These are phyloP conservation scores for Scalopus aquaticus DNA, from an alignment of 2,113 vertebrate species.

Conservation along the genomic window DNA sequence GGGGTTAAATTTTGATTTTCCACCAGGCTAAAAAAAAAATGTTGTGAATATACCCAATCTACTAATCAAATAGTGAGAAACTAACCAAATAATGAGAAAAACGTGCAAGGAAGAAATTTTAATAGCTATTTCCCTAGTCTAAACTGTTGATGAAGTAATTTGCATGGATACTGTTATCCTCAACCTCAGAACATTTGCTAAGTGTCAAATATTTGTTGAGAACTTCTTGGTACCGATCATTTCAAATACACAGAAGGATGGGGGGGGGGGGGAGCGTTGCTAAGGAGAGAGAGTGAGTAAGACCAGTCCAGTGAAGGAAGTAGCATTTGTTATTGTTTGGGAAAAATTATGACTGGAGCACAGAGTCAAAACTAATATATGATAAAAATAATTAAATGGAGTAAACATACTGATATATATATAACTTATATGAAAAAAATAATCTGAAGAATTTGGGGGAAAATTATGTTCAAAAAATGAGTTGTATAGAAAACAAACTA, in stretches of 20 bases:
- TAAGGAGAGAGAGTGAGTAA: not conserved
- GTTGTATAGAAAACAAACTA: not conserved
- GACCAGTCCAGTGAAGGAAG: not conserved
- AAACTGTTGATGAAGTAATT: not conserved
- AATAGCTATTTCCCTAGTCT: not conserved
- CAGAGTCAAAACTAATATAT: not conserved
- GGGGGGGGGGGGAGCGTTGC: not conserved
- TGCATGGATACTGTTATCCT: not conserved
- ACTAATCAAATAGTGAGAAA: conserved; percentile 14
- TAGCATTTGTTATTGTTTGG: not conserved
- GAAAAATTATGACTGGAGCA: not conserved
- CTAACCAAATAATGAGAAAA: not conserved
- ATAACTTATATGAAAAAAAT: not conserved
- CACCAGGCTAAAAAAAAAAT: conserved; percentile 3
- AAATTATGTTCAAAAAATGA: not conserved
- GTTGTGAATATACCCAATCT: not conserved
- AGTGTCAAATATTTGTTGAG: not conserved
- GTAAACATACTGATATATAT: too few species aligned
- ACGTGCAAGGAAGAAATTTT: not conserved
- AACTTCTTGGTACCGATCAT: not conserved
- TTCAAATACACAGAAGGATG: not conserved
- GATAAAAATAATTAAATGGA: not conserved
- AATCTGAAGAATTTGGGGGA: not conserved
- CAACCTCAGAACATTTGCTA: not conserved
- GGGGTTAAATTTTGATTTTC: not conserved